Base-by-base conservation (phyloP, 2,797 vertebrate species). In the Harpagifer antarcticus region DNA sequence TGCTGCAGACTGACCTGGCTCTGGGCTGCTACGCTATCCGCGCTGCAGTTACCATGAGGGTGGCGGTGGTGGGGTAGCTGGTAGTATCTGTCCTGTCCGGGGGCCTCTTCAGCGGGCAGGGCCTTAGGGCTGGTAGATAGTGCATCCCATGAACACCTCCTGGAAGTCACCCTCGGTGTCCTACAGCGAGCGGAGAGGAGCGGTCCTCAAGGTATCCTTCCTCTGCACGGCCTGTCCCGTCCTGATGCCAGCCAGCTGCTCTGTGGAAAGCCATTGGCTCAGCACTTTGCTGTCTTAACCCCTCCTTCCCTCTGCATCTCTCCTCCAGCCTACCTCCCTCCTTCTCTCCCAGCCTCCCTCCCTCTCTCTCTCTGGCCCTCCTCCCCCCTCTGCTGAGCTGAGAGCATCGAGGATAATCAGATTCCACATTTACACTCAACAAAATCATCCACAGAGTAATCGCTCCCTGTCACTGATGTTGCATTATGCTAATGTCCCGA, bases 91-190 rank as follows among this genome's bases (percentile, higher is more conserved):
- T 90, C 92, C 86, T 87, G 88, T 77, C 89, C 89, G 15, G 88
- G 79, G 85, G 86, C 89, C 90, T 93, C 93, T 82, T 94, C 94
- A 5, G 78, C 89, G 3, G 93, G 90, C 86, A 93, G 93, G 89
- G 92, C 94, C 92, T 95, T 92, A 86, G 94, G 91, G 89, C 94
- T 94, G 87, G 93, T 94, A 94, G 82, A 94, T 94, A 80, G 92
- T 94, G 94, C 94, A 94, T 95, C 94, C 94, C 93, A 94, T 94
- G 89, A 94, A 95, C 90, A 81, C 90, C 88, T 79, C 87, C 83
- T 90, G 82, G 85, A 91, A 87, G 89, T 88, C 81, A 54, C 73
- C 77, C 85, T 84, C 71, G 20, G 71, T 14, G 90, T 92, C 86
- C 79, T 78, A n/a, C 83, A 68, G 88, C 72, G 55, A 86, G 88